Percentiles rank a stretch among this genome's conserved stretches.
Evolutionary conservation across 2,113 vertebrate genomes (phyloP).

Genomic region (Neopipo cinnamomea): DNA sequence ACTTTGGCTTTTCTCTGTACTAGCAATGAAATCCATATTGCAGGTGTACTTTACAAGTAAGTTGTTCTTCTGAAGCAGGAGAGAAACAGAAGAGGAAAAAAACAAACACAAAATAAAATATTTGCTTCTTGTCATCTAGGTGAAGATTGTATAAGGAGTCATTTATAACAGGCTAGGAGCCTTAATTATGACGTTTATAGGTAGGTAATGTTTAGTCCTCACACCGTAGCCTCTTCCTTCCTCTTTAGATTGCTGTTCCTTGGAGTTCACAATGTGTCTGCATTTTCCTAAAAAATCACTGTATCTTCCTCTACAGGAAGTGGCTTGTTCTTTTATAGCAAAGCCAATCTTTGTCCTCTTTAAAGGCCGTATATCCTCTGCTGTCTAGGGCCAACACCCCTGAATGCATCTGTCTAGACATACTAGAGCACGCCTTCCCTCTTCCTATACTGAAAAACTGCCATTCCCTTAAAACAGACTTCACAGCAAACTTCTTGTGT

Average conservation of each 20-base stretch:
- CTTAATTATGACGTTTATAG: slow-evolving; percentile 21
- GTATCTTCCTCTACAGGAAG: slow-evolving; percentile 58
- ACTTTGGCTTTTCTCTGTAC: not conserved
- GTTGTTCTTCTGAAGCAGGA: not conserved
- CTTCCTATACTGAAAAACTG: not conserved
- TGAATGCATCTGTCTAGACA: slow-evolving; percentile 31
- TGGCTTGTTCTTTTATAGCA: slow-evolving; percentile 60
- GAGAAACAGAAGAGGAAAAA: slow-evolving; percentile 7
- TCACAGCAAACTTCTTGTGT: not conserved
- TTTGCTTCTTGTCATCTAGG: slow-evolving; percentile 5
- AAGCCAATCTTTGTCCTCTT: slow-evolving; percentile 58
- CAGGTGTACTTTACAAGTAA: not conserved
- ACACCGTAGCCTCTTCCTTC: slow-evolving; percentile 23
- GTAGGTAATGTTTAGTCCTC: slow-evolving; percentile 43
- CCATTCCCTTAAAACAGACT: not conserved
- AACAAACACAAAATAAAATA: slow-evolving; percentile 10
- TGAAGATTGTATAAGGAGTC: not conserved
- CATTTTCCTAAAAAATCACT: slow-evolving; percentile 58
- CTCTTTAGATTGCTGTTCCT: slow-evolving; percentile 16
- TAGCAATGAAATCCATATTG: not conserved
- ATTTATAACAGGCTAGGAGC: slow-evolving; percentile 17
- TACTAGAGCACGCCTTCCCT: not conserved
- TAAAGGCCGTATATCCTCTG: slow-evolving; percentile 36
- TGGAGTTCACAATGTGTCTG: slow-evolving; percentile 48
- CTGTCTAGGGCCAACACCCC: slow-evolving; percentile 51